phyloP scores from a whole-genome alignment of 1,140 invertebrate genomes.

The Anastrepha ludens region DNA sequence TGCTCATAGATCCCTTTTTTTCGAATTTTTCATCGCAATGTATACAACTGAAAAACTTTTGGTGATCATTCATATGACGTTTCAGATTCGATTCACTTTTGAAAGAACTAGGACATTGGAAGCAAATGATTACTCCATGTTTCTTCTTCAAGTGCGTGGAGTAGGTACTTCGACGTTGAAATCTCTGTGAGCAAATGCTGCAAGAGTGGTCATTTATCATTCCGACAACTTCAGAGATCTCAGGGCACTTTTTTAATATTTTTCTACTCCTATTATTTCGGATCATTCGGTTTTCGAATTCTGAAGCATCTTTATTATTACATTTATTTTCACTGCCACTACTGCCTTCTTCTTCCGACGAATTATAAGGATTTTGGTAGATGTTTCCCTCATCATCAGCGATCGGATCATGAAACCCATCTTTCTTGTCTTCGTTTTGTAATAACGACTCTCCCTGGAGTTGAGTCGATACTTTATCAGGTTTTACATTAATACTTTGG shows the following conservation, averaged over 20 bases:
- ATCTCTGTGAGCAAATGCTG: not conserved
- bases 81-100: not conserved
- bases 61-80: not conserved
- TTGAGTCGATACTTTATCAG: not conserved
- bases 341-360: not conserved
- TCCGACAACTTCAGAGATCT: not conserved
- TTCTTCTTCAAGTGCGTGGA: slow-evolving; percentile 25
- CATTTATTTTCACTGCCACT: not conserved
- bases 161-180: slow-evolving; percentile 24
- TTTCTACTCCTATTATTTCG: not conserved
- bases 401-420: slow-evolving; percentile 23
- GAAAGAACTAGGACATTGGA: not conserved
- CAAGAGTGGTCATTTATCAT: not conserved
- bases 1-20: not conserved
- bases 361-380: not conserved
- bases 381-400: not conserved
- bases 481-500: not conserved
- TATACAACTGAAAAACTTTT: slow-evolving; percentile 60
- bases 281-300: not conserved
- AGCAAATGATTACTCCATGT: not conserved
- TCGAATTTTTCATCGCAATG: slow-evolving; percentile 64
- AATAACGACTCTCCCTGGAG: no score
- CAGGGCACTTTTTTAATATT: not conserved
- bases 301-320: not conserved
- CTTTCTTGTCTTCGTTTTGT: not conserved